phyloP scores from a whole-genome alignment of 2,113 vertebrate species.

The Bothrops jararaca region DNA sequence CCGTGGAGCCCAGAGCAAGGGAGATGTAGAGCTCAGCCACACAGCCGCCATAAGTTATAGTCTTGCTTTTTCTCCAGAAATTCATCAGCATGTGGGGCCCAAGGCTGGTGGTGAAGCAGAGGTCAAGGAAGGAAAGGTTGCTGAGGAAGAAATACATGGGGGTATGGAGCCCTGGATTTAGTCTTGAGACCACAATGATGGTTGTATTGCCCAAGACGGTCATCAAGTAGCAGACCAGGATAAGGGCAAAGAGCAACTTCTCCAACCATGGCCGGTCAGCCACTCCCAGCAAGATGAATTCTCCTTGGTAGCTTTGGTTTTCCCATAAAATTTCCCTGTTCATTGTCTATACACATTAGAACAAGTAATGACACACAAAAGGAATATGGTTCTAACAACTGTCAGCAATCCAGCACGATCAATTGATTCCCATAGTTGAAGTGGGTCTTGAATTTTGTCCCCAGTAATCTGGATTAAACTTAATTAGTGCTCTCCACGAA shows the following conservation, averaged over 20 bases:
- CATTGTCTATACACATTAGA: not conserved
- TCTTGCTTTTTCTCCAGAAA: conserved; percentile 31
- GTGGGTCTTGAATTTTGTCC: not conserved
- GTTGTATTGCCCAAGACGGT: conserved; percentile 50
- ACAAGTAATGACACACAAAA: not conserved
- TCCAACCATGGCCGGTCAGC: conserved; percentile 50
- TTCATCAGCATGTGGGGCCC: conserved; percentile 34
- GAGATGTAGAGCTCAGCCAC: conserved; percentile 31
- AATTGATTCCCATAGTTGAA: not conserved
- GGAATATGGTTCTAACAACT: not conserved
- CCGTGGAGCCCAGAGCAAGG: conserved; percentile 14
- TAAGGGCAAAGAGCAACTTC: conserved; percentile 36
- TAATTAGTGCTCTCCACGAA: not conserved
- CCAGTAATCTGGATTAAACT: not conserved
- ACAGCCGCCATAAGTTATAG: conserved; percentile 24
- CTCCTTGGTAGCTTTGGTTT: conserved; percentile 7
- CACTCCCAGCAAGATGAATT: conserved; percentile 57
- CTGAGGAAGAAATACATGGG: conserved; percentile 15
- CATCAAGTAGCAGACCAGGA: conserved; percentile 50
- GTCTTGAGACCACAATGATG: conserved; percentile 29
- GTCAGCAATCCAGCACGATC: not conserved
- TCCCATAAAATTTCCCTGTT: not conserved
- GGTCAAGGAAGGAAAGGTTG: not conserved
- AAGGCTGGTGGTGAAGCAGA: conserved; percentile 42
- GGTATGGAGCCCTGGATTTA: conserved; percentile 24